Evolutionary conservation across 2,888 invertebrate species (phyloP).

Genomic region (Oscheius sp.): DNA sequence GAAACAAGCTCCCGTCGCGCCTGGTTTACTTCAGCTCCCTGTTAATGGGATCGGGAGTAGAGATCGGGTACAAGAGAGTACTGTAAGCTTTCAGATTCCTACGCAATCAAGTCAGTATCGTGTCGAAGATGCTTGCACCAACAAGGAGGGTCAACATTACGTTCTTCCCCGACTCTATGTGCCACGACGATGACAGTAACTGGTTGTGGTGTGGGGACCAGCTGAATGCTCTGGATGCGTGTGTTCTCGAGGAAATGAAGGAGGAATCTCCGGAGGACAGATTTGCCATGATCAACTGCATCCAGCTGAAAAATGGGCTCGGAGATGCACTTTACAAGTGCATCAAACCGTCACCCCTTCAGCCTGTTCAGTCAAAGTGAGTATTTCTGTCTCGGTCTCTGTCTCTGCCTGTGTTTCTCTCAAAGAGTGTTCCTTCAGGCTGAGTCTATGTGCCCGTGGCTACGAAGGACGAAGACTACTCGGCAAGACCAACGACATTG

Average conservation of each 20-base stretch:
- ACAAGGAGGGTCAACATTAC: conserved; percentile 16
- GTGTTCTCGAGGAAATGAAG: conserved; percentile 46
- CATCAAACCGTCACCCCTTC: neutral
- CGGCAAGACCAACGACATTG: neutral
- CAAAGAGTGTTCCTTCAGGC: neutral
- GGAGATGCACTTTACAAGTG: conserved; percentile 2
- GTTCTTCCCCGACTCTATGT: conserved; percentile 19
- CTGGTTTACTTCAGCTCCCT: neutral
- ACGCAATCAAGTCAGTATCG: conserved; percentile 23
- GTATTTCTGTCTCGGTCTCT: neutral
- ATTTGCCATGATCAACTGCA: conserved; percentile 22
- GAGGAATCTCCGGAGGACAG: conserved; percentile 39
- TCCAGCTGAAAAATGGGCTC: conserved; percentile 15
- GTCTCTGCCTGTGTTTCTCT: neutral
- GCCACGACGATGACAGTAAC: neutral
- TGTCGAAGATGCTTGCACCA: conserved; percentile 14
- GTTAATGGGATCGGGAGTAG: neutral
- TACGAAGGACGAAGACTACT: conserved; percentile 19
- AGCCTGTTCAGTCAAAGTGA: neutral
- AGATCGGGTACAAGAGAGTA: neutral
- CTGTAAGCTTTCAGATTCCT: conserved; percentile 1
- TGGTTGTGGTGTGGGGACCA: conserved; percentile 17
- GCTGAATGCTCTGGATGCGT: conserved; percentile 45
- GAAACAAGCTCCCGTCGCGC: neutral
- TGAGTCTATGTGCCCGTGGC: conserved; percentile 12